Percentiles rank a stretch among this genome's conserved stretches.
Evolutionary conservation across 2,888 invertebrate species (phyloP).

Genomic region (Lochmaea crataegi): DNA sequence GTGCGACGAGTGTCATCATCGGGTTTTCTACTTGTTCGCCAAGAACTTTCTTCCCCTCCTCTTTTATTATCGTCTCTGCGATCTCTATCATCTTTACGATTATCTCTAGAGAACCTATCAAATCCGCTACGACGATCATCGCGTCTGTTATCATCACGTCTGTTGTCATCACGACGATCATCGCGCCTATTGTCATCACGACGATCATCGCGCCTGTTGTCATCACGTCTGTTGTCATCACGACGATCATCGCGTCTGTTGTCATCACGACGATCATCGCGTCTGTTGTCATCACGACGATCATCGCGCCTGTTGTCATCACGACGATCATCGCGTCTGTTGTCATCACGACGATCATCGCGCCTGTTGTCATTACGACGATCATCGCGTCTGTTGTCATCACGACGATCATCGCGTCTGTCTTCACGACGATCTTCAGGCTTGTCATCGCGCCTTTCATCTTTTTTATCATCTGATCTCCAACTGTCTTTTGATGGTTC

Average conservation of each 20-base stretch:
- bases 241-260: constrained; percentile 30
- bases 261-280: constrained; percentile 33
- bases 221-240: constrained; percentile 25
- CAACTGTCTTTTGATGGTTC: constrained; percentile 40
- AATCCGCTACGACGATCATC: constrained; percentile 14
- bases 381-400: constrained; percentile 31
- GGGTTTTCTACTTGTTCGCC: constrained; percentile 42
- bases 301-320: constrained; percentile 39
- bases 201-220: constrained; percentile 28
- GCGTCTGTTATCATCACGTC: constrained; percentile 8
- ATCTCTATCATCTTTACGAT: constrained; percentile 36
- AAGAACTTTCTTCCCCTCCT: constrained; percentile 47
- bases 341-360: constrained; percentile 28
- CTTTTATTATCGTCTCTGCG: constrained; percentile 39
- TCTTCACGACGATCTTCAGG: constrained; percentile 37
- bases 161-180: constrained; percentile 40
- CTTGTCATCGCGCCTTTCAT: constrained; percentile 32
- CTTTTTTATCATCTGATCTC: constrained; percentile 40
- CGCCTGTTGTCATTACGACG: constrained; percentile 29
- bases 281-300: constrained; percentile 20
- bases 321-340: constrained; percentile 38
- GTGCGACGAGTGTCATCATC: constrained; percentile 45
- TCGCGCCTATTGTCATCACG: constrained; percentile 28
- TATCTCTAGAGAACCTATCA: constrained; percentile 25
- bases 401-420: constrained; percentile 28